Evolutionary conservation across 2,888 invertebrate genomes (phyloP).

Genomic region (Nephrotoma flavescens): DNA sequence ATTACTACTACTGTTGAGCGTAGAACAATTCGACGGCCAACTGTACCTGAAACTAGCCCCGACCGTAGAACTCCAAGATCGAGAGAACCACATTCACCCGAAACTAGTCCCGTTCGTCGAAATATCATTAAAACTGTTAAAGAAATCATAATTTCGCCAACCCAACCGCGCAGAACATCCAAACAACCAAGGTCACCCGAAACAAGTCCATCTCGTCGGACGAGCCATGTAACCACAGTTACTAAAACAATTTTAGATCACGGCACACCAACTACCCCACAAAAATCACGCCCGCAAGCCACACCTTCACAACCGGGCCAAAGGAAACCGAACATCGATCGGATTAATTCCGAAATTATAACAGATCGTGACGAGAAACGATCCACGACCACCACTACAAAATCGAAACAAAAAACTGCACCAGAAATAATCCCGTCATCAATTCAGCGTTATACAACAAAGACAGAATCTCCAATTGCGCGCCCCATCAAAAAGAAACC

Average conservation of each 20-base stretch:
- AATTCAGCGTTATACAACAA: not conserved
- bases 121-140: conserved; percentile 12
- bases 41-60: conserved; percentile 2
- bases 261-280: not conserved
- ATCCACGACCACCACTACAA: not conserved
- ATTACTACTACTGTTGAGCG: not conserved
- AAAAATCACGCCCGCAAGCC: not conserved
- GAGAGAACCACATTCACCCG: conserved; percentile 10
- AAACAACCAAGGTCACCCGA: conserved; percentile 11
- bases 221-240: not conserved
- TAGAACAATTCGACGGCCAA: not conserved
- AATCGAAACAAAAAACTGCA: not conserved
- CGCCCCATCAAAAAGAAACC: not conserved
- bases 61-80: conserved; percentile 5
- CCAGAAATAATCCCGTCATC: not conserved
- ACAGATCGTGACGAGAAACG: not conserved
- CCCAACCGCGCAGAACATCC: not conserved
- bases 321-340: not conserved
- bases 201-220: conserved; percentile 12
- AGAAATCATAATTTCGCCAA: conserved; percentile 10
- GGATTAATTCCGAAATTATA: not conserved
- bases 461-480: not conserved
- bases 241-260: not conserved
- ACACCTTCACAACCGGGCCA: not conserved
- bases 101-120: conserved; percentile 13